Percentiles rank a stretch among this genome's conserved stretches.
phyloP scores from a whole-genome alignment of 2,113 vertebrate species.

The Platysteira castanea region DNA sequence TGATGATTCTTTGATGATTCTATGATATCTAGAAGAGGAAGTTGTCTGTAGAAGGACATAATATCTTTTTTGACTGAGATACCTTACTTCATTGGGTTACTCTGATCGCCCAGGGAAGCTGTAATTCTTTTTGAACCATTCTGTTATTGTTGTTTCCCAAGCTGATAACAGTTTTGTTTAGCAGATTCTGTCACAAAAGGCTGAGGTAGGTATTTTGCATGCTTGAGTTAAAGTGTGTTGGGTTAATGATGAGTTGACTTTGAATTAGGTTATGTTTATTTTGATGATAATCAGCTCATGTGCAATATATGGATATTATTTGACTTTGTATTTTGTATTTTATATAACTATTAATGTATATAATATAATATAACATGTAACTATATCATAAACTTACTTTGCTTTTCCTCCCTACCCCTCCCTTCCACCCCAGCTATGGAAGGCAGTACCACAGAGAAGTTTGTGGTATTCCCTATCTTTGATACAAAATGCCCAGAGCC shows the following conservation, averaged over 20 bases:
- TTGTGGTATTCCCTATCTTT: background rate
- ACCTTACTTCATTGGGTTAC: background rate
- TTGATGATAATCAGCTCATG: background rate
- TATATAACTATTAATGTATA: background rate
- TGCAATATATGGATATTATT: background rate
- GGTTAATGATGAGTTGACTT: background rate
- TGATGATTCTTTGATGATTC: background rate
- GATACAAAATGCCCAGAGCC: background rate
- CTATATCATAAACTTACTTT: background rate
- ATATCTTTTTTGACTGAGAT: background rate
- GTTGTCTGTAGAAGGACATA: background rate
- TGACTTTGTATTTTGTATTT: background rate
- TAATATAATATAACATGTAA: background rate
- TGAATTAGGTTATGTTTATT: background rate
- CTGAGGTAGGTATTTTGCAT: background rate
- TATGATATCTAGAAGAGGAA: background rate
- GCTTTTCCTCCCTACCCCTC: background rate
- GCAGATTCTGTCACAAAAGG: background rate
- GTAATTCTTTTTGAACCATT: background rate
- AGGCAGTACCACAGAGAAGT: background rate
- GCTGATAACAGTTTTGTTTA: background rate
- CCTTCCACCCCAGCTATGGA: background rate
- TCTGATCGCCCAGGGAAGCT: background rate
- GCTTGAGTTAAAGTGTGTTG: background rate
- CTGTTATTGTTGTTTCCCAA: background rate